Conservation (phyloP, 2,888 invertebrate species). For the Hypena proboscidalis region DNA sequence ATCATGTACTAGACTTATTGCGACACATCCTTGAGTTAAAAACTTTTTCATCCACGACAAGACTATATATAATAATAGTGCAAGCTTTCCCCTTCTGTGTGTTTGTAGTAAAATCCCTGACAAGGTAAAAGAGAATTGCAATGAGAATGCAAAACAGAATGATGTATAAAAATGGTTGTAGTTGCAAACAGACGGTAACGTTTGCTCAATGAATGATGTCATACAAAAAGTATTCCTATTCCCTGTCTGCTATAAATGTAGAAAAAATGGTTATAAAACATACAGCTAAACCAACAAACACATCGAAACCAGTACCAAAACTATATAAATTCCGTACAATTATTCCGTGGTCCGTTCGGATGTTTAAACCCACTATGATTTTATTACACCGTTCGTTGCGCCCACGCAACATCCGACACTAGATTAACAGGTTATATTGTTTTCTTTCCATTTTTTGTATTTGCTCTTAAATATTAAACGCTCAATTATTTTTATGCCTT, state of each 20-base stretch:
- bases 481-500: constrained; percentile 42
- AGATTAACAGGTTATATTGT: constrained; percentile 53
- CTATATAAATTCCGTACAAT: constrained; percentile 64
- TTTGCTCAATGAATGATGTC: too few species aligned
- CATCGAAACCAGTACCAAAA: constrained; percentile 13
- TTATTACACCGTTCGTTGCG: constrained; percentile 63
- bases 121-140: too few species aligned
- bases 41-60: too few species aligned
- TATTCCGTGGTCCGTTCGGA: constrained; percentile 62
- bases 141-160: too few species aligned
- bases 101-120: too few species aligned
- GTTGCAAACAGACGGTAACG: too few species aligned
- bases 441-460: constrained; percentile 35
- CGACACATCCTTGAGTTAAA: too few species aligned
- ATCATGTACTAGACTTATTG: too few species aligned
- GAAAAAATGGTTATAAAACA: constrained; percentile 43
- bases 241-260: not conserved
- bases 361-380: constrained; percentile 54
- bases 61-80: too few species aligned
- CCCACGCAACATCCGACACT: constrained; percentile 65
- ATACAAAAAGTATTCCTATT: not conserved
- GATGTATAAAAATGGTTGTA: too few species aligned
- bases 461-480: constrained; percentile 43
- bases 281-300: constrained; percentile 55
- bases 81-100: too few species aligned